These are phyloP conservation scores for Porites rus DNA, from an alignment of 92 coral and sea anemone genomes.

Conservation along the genomic window DNA sequence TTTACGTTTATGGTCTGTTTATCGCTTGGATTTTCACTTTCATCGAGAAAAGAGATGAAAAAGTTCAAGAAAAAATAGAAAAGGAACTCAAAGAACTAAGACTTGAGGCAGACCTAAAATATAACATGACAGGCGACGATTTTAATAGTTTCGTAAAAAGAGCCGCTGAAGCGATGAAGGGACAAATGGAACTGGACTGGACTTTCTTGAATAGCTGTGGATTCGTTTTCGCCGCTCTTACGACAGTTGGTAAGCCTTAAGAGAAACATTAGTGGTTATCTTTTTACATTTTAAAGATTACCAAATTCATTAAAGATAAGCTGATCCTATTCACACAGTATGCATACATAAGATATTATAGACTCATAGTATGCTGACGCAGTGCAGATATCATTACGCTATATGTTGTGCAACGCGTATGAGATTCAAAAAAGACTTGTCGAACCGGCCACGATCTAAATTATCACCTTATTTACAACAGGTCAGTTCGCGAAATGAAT, in stretches of 20 bases:
- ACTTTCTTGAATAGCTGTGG: conserved; percentile 46
- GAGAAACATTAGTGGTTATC: no score
- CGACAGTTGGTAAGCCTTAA: conserved; percentile 58
- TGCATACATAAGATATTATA: no score
- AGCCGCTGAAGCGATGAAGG: conserved; percentile 35
- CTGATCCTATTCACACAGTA: no score
- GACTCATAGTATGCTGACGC: no score
- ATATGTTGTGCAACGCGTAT: no score
- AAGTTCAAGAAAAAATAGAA: conserved; percentile 7
- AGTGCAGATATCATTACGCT: no score
- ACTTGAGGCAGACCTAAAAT: conserved; percentile 12
- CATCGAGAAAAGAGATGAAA: conserved; percentile 39
- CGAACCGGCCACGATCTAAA: no score
- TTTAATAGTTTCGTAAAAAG: conserved; percentile 42
- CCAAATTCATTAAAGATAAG: no score
- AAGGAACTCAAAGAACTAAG: conserved; percentile 25
- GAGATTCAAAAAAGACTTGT: no score
- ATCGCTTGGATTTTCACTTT: conserved; percentile 55
- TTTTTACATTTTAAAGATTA: no score
- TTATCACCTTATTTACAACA: no score
- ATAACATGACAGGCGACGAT: conserved; percentile 54
- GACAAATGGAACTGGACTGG: conserved; percentile 56
- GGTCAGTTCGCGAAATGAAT: no score
- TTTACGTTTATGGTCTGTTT: conserved; percentile 10
- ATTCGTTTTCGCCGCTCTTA: conserved; percentile 59